Percentiles rank a stretch among this genome's conserved stretches.
Evolutionary conservation across 1,140 invertebrate genomes (phyloP).

Genomic region (Grapholita molesta): DNA sequence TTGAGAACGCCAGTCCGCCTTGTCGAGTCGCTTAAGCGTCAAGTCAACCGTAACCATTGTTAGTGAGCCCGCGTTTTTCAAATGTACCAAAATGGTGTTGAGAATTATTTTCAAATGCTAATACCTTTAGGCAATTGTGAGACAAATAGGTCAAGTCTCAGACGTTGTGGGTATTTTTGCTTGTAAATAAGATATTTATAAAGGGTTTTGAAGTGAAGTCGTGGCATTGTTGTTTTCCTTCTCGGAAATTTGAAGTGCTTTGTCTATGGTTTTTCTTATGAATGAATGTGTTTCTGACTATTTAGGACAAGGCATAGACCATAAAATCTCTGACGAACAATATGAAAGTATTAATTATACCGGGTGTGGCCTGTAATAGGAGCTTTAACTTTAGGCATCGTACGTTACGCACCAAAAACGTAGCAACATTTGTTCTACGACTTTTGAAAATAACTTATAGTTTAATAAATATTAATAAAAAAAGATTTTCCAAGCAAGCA

Average conservation of each 20-base stretch:
- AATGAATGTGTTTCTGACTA: too few relatives aligned
- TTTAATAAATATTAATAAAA: too few relatives aligned
- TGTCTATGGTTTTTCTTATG: not conserved
- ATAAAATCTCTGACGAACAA: too few relatives aligned
- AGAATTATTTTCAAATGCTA: not conserved
- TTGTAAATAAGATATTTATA: conserved; percentile 17
- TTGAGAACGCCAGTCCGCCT: not conserved
- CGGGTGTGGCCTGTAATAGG: too few relatives aligned
- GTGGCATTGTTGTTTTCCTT: not conserved
- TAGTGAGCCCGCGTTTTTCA: not conserved
- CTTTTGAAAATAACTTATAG: too few relatives aligned
- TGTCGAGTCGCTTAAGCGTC: not conserved
- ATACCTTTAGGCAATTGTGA: conserved; percentile 7
- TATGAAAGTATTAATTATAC: too few relatives aligned
- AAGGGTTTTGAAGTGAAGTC: not conserved
- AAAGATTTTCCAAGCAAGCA: too few relatives aligned
- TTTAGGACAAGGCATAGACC: too few relatives aligned
- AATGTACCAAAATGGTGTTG: conserved; percentile 7
- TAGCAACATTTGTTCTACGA: too few relatives aligned
- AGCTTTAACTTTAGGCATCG: too few relatives aligned
- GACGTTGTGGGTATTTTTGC: conserved; percentile 1
- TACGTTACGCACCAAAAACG: too few relatives aligned
- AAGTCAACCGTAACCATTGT: not conserved
- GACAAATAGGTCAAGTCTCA: conserved; percentile 7
- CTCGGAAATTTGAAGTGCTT: not conserved